Conservation (phyloP, 2,113 vertebrate genomes). For the Podilymbus podiceps region DNA sequence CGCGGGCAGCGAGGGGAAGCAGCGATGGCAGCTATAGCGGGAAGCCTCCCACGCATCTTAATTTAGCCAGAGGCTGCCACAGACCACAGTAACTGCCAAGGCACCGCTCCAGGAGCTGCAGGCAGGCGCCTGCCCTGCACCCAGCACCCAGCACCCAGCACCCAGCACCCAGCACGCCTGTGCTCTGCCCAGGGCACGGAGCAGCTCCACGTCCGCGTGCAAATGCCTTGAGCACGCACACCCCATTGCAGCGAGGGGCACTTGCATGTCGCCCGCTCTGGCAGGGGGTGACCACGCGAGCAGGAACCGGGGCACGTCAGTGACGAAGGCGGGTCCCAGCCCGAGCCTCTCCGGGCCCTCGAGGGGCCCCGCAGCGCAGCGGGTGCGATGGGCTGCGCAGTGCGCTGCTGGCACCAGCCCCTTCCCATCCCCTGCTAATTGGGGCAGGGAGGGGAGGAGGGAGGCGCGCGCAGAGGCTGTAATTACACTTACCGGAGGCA, state of each 20-base stretch:
- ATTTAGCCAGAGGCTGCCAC: conserved; percentile 46
- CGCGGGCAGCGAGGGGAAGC: not conserved
- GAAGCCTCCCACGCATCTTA: conserved; percentile 58
- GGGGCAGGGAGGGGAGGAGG: not conserved
- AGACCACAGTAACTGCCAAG: not conserved
- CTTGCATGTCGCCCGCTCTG: not conserved
- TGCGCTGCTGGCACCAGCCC: not conserved
- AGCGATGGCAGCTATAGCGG: not conserved
- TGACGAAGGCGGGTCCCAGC: not conserved
- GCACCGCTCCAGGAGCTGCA: not conserved
- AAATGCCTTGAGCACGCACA: not conserved
- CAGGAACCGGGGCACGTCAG: fast-evolving
- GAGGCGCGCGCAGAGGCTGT: not conserved
- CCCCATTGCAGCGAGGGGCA: not conserved
- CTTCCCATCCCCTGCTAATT: not conserved
- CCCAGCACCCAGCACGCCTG: not conserved
- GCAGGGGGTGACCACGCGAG: fast-evolving
- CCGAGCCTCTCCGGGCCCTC: not conserved
- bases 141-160: not conserved
- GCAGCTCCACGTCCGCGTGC: not conserved
- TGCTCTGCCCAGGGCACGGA: not conserved
- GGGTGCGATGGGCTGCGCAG: not conserved
- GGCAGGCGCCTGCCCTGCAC: not conserved
- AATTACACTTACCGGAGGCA: not conserved
- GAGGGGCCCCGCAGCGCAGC: not conserved